Evolutionary conservation across 2,113 vertebrate genomes (phyloP).

Genomic region (Channa argus): DNA sequence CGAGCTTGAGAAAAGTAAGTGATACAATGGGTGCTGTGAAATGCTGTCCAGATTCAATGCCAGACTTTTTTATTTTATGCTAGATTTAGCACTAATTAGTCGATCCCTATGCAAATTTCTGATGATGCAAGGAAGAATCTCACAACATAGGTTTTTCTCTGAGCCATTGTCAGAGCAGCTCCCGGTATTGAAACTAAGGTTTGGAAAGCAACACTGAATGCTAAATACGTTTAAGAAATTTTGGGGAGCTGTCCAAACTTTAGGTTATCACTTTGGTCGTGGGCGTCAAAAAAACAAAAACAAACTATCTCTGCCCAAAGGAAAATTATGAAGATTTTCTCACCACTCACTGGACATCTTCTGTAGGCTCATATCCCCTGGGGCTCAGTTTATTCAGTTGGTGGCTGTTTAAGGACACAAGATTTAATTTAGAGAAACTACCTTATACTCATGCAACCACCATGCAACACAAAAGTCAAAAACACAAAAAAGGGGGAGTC

Average conservation of each 20-base stretch:
- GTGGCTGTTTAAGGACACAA: not conserved
- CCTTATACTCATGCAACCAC: not conserved
- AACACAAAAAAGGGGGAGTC: not conserved
- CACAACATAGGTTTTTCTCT: constrained; percentile 6
- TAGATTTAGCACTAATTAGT: constrained; percentile 63
- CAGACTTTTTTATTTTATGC: constrained; percentile 13
- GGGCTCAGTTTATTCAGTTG: constrained; percentile 12
- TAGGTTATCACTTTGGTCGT: constrained; percentile 49
- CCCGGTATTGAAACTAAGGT: constrained; percentile 40
- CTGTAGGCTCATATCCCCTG: not conserved
- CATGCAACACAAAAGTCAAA: not conserved
- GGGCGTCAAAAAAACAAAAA: constrained; percentile 37
- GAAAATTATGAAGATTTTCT: constrained; percentile 19
- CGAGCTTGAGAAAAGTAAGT: constrained; percentile 93
- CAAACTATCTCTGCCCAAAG: constrained; percentile 28
- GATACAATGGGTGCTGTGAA: constrained; percentile 37
- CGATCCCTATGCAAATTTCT: constrained; percentile 51
- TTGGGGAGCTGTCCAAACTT: constrained; percentile 35
- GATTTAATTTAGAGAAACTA: constrained; percentile 5
- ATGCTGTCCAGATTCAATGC: constrained; percentile 28
- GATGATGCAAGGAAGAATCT: constrained; percentile 53
- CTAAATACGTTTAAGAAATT: constrained; percentile 56
- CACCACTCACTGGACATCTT: constrained; percentile 25
- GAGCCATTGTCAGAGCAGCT: constrained; percentile 33
- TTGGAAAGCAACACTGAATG: constrained; percentile 55